Evolutionary conservation across 2,888 invertebrate species (phyloP), one percentile per base, ranked within the genome.

Genomic region (Andricus curvator): DNA sequence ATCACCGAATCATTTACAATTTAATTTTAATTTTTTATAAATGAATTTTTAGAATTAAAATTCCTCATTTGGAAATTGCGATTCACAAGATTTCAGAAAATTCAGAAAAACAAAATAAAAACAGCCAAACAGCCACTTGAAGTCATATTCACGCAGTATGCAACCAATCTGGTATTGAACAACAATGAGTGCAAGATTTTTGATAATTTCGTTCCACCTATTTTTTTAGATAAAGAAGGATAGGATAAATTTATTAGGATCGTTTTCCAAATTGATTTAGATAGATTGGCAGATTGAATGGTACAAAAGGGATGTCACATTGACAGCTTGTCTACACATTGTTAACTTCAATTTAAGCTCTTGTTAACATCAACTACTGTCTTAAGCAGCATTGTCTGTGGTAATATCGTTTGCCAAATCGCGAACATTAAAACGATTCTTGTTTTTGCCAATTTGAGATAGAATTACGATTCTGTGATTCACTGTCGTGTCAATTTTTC

Each of bases 351-450:
- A 77, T 65, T 82, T 68, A 80, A 80, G 84, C 88, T 87, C 88
- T 89, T 83, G 88, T 89, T 87, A 87, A 81, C 85, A 85, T 84
- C 84, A 86, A 86, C 84, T 83, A 80, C 81, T 85, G 86, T 86
- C 88, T 81, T 76, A 77, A 81, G 82, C 66, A 78, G 81, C 83
- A 83, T 83, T 84, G 83, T 82, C 83, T 79, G 70, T 67, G 81
- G 83, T 82, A 82, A 82, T 78, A 80, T 82, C 83, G 79, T 86
- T 86, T 88, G 88, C 88, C 88, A 88, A 86, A 81, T 83, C 76
- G 56, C 85, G 83, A 85, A 86, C 79, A 80, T 78, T 74, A 65
- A 81, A 80, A 80, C 80, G 41, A 80, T 82, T 78, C 82, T 80
- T 80, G 13, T 22, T 81, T 78, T 78, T 83, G 83, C 84, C 83